Percentiles rank a stretch among this genome's conserved stretches.
Evolutionary conservation across 2,888 invertebrate species (phyloP).

Genomic region (Lacanobia oleracea): DNA sequence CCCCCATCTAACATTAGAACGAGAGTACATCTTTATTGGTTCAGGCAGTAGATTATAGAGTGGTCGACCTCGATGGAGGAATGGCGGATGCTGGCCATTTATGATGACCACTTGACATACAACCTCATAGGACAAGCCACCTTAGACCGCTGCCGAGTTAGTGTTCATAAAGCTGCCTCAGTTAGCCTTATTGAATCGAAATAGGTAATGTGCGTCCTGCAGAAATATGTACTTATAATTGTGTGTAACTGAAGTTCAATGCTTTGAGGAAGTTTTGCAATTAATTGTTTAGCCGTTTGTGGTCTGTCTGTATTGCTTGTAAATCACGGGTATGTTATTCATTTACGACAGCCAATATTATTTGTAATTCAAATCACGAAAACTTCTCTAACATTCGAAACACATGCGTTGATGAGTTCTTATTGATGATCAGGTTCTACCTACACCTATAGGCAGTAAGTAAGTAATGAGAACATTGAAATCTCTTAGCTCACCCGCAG

Average conservation of each 20-base stretch:
- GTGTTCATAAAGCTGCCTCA: slow-evolving; percentile 10
- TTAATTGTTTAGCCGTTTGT: slow-evolving; percentile 38
- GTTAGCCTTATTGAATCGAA: slow-evolving; percentile 33
- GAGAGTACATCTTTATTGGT: slow-evolving; percentile 36
- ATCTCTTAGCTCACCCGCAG: not conserved
- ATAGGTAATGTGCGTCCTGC: not conserved
- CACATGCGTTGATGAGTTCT: not conserved
- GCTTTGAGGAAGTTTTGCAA: slow-evolving; percentile 46
- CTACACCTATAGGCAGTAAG: not conserved
- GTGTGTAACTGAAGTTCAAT: not conserved
- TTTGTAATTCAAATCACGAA: not conserved
- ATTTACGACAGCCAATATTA: slow-evolving; percentile 7
- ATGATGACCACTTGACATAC: slow-evolving; percentile 45
- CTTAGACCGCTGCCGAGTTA: slow-evolving; percentile 21
- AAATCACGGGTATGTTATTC: slow-evolving; percentile 5
- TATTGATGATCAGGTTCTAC: not conserved
- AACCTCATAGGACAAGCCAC: slow-evolving; percentile 33
- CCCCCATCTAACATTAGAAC: slow-evolving; percentile 35
- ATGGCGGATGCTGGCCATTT: slow-evolving; percentile 58
- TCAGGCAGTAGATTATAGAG: slow-evolving; percentile 36
- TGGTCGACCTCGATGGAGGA: slow-evolving; percentile 40
- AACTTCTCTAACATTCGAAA: not conserved
- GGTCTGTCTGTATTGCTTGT: not conserved
- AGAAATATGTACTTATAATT: slow-evolving; percentile 24
- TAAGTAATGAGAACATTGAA: not conserved